Evolutionary conservation across 2,113 vertebrate genomes (phyloP).

Genomic region (Physeter macrocephalus): DNA sequence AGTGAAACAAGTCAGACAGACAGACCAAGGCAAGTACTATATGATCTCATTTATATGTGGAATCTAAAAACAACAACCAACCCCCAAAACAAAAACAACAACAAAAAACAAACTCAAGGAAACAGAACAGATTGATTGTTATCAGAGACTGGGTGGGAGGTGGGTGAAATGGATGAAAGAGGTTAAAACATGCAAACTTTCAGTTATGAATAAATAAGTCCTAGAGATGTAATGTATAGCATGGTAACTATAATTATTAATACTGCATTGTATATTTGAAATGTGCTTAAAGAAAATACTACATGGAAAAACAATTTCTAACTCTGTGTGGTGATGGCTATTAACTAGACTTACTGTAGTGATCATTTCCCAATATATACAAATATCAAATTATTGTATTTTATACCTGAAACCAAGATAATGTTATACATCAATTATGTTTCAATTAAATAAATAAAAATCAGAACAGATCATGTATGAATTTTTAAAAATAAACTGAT

Average conservation of each 20-base stretch:
- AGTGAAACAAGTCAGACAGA: background rate
- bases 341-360: background rate
- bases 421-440: background rate
- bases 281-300: background rate
- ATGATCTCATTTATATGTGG: background rate
- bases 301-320: background rate
- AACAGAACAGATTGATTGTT: background rate
- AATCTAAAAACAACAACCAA: background rate
- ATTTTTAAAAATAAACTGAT: background rate
- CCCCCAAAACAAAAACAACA: background rate
- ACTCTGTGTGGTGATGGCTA: background rate
- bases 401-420: background rate
- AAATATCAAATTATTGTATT: background rate
- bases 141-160: background rate
- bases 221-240: background rate
- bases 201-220: background rate
- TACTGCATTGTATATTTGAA: background rate
- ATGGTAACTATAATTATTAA: background rate
- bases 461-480: background rate
- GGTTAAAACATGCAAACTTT: background rate
- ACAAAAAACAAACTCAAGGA: background rate
- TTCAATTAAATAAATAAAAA: background rate
- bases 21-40: background rate
- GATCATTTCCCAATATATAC: background rate
- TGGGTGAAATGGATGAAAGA: background rate